Percentiles rank a stretch among this genome's conserved stretches.
phyloP scores from a whole-genome alignment of 2,888 invertebrate species.

The Anthoptus insignis region DNA sequence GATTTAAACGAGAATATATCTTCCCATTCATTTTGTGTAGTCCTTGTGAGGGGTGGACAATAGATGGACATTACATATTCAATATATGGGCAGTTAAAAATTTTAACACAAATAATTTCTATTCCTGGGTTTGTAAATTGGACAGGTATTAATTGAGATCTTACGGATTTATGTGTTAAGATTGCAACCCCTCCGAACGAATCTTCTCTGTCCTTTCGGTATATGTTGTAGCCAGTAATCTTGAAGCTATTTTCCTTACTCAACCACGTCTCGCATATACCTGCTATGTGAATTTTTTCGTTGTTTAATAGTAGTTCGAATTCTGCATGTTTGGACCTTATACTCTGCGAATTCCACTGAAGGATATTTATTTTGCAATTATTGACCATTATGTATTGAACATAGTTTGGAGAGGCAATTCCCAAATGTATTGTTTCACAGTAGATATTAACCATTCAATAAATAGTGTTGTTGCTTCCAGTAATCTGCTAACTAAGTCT shows the following conservation, averaged over 20 bases:
- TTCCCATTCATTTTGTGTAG: conserved; percentile 30
- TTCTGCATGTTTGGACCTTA: conserved; percentile 34
- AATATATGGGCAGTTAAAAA: conserved; percentile 19
- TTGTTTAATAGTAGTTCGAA: conserved; percentile 22
- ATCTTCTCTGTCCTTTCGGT: neutral
- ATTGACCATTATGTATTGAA: conserved; percentile 10
- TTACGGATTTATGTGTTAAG: neutral
- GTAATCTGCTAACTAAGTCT: too few species aligned
- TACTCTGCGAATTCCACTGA: conserved; percentile 45
- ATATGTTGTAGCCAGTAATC: conserved; percentile 7
- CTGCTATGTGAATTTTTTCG: conserved; percentile 35
- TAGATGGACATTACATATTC: conserved; percentile 26
- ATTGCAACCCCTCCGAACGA: conserved; percentile 21
- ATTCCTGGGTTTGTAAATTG: conserved; percentile 2
- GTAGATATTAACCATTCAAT: too few species aligned
- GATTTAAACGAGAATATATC: conserved; percentile 2
- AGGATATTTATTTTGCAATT: conserved; percentile 13
- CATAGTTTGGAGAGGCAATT: neutral
- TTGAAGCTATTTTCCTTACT: neutral
- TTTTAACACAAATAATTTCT: conserved; percentile 28
- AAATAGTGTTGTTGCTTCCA: too few species aligned
- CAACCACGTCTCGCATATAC: conserved; percentile 38
- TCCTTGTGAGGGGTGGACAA: conserved; percentile 15
- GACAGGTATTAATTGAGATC: neutral
- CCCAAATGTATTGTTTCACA: conserved; percentile 8